phyloP scores from a whole-genome alignment of 1,140 invertebrate species.

The Samia ricini region DNA sequence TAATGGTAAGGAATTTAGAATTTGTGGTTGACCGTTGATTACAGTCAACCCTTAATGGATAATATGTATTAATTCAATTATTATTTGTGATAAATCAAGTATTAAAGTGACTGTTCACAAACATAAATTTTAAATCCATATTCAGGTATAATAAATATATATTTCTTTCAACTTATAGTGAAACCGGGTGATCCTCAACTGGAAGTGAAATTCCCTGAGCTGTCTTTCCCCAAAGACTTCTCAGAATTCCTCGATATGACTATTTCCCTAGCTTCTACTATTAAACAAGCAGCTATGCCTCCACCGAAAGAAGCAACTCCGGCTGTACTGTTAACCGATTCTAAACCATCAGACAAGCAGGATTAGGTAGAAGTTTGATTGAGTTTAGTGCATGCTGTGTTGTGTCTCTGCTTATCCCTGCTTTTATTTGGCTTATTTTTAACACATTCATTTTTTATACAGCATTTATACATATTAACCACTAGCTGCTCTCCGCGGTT shows the following conservation, averaged over 20 bases:
- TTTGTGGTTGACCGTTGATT: no score
- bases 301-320: conserved; percentile 53
- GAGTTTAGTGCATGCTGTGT: conserved; percentile 9
- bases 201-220: conserved; percentile 72
- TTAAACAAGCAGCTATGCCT: conserved; percentile 70
- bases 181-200: conserved; percentile 75
- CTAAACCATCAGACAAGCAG: conserved; percentile 50
- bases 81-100: no score
- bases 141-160: no score
- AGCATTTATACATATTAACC: no score
- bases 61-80: no score
- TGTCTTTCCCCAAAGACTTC: conserved; percentile 72
- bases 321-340: conserved; percentile 14
- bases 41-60: no score
- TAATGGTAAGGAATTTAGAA: no score
- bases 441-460: no score
- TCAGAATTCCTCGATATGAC: conserved; percentile 65
- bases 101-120: no score
- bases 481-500: no score
- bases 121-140: no score
- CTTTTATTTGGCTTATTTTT: conserved; percentile 19
- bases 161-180: conserved; percentile 38
- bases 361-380: conserved; percentile 54
- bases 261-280: conserved; percentile 55
- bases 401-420: conserved; percentile 18